Base-by-base conservation (phyloP, 2,797 vertebrate species). In the Clarias platycephalus region DNA sequence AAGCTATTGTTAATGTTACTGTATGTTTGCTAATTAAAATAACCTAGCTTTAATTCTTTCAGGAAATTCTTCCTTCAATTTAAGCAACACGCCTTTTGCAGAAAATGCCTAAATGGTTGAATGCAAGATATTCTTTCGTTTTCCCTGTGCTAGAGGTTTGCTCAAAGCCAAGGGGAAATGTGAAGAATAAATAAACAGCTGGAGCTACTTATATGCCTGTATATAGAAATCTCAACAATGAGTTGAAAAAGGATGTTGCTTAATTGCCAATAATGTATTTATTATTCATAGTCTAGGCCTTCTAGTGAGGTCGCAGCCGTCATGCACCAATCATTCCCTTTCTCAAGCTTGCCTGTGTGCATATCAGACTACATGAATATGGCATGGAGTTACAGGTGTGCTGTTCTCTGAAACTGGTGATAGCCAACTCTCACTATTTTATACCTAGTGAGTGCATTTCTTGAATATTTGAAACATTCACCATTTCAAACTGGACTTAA, bases 231-330 rank as follows among this genome's bases (percentile, higher is more conserved):
- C 53, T 58, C 55, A 58, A 37, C 20, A 58, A 77, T 34, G 53
- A 77, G 55, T 28, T 13, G 49, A 28, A 75, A 55, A 55, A 5
- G 3, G 9, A 13, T 37, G 9, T 31, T 22, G 2, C 26, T 57
- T 4, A 57, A 24, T 24, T 22, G 74, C 28, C 20, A 58, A 58
- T 60, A 77, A 78, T n/a, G 13, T 62, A 78, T 78, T 34, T 60
- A 60, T 78, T 78, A 78, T 40, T 78, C 75, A 78, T 62, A 40
- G 16, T 78, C 60, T 78, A 37, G 13, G 10, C 74, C 74, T 77
- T 77, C 57, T n/a, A 78, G 40, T 34, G 40, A 40, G 34, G 75
- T 78, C 57, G 40, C 57, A 28, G 5, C 31, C 55, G 28, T 58
- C 74, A 77, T 77, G 74, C 74, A 77, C 20, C 28, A 22, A 58